Percentiles rank a stretch among this genome's conserved stretches.
phyloP scores from a whole-genome alignment of 2,797 vertebrate species.

The Taeniopygia guttata region DNA sequence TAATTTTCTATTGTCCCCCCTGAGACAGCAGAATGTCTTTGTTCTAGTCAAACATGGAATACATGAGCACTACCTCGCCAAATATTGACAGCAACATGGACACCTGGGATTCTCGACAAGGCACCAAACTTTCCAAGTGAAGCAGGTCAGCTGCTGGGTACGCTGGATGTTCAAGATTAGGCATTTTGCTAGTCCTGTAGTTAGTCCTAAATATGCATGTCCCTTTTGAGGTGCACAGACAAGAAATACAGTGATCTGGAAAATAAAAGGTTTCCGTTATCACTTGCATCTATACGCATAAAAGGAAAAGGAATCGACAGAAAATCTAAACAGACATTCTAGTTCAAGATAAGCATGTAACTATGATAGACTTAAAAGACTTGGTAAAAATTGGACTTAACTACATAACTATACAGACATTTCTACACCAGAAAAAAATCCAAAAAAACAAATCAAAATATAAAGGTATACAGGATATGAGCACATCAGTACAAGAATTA shows the following conservation, averaged over 20 bases:
- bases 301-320: not conserved
- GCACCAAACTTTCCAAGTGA: conserved; percentile 74
- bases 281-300: not conserved
- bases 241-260: not conserved
- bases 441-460: not conserved
- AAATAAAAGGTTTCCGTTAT: not conserved
- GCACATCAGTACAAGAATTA: not conserved
- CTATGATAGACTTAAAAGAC: not conserved
- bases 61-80: conserved; percentile 84
- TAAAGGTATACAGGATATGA: not conserved
- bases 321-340: not conserved
- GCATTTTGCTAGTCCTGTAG: conserved; percentile 68
- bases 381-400: not conserved
- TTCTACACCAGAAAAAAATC: not conserved
- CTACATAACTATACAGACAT: not conserved
- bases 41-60: not conserved
- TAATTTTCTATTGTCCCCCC: not conserved
- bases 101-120: conserved; percentile 86
- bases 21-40: not conserved
- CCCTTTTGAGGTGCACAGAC: not conserved
- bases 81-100: conserved; percentile 83
- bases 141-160: conserved; percentile 77
- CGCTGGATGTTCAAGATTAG: conserved; percentile 68
- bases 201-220: not conserved
- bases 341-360: not conserved